Conservation (phyloP, 1,140 invertebrate species). For the Neodiprion virginianus region DNA sequence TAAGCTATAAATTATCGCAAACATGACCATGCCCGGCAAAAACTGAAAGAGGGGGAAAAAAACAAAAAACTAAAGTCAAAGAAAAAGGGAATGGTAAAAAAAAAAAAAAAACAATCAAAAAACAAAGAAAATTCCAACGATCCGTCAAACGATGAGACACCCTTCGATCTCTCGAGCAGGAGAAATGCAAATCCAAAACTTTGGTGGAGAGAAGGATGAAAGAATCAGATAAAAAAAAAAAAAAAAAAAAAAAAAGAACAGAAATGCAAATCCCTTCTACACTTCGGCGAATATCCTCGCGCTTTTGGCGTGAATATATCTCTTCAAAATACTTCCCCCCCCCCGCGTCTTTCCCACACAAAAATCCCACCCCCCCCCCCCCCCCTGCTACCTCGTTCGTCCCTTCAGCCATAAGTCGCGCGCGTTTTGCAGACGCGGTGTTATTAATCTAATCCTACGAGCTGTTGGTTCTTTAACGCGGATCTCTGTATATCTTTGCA, state of each 20-base stretch:
- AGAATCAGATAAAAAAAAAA: background rate
- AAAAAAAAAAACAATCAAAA: background rate
- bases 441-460: constrained; percentile 8
- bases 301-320: background rate
- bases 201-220: background rate
- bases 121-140: background rate
- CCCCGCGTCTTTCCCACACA: background rate
- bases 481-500: constrained; percentile 5
- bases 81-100: too few species aligned
- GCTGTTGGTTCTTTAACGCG: constrained; percentile 7
- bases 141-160: background rate
- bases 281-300: background rate
- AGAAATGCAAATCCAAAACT: background rate
- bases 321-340: background rate
- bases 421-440: background rate
- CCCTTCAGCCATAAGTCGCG: too few species aligned
- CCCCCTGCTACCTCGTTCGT: background rate
- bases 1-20: too few species aligned
- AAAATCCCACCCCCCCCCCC: background rate
- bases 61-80: too few species aligned
- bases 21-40: too few species aligned
- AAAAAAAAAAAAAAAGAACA: background rate
- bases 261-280: background rate
- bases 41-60: too few species aligned
- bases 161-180: background rate